Evolutionary conservation across 1,140 invertebrate species (phyloP).

Genomic region (Heliconius hermathena): DNA sequence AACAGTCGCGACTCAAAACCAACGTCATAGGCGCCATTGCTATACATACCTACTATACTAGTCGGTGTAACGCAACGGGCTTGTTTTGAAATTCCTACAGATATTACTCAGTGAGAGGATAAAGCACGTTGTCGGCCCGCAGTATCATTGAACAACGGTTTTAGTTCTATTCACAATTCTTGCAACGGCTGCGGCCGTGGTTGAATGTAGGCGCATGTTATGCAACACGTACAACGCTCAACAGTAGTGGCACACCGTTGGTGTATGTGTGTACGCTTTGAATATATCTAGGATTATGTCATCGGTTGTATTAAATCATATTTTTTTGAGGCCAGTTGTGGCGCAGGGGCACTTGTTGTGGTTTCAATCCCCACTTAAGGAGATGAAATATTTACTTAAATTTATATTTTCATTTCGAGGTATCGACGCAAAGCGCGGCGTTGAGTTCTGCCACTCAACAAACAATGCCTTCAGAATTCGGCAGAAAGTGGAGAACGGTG

Average conservation of each 20-base stretch:
- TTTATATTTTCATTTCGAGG: no score
- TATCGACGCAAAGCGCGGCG: no score
- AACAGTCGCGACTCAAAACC: constrained; percentile 37
- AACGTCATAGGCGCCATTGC: constrained; percentile 56
- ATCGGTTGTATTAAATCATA: background rate
- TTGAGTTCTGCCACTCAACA: no score
- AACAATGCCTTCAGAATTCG: no score
- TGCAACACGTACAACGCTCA: constrained; percentile 19
- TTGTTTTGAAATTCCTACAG: constrained; percentile 57
- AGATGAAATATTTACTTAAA: no score
- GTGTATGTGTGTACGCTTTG: background rate
- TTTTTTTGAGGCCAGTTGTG: no score
- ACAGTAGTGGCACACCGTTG: constrained; percentile 21
- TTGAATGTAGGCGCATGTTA: constrained; percentile 26
- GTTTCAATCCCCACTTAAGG: no score
- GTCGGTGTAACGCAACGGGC: constrained; percentile 47
- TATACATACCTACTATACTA: constrained; percentile 31
- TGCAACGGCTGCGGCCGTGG: constrained; percentile 1
- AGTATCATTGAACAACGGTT: constrained; percentile 34
- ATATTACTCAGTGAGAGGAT: constrained; percentile 65
- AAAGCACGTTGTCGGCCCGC: constrained; percentile 53
- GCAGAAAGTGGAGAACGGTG: no score
- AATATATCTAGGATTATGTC: background rate
- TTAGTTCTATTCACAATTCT: constrained; percentile 31
- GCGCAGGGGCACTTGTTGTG: no score